Evolutionary conservation across 1,140 invertebrate genomes (phyloP).

Genomic region (Zaprionus camerounensis): DNA sequence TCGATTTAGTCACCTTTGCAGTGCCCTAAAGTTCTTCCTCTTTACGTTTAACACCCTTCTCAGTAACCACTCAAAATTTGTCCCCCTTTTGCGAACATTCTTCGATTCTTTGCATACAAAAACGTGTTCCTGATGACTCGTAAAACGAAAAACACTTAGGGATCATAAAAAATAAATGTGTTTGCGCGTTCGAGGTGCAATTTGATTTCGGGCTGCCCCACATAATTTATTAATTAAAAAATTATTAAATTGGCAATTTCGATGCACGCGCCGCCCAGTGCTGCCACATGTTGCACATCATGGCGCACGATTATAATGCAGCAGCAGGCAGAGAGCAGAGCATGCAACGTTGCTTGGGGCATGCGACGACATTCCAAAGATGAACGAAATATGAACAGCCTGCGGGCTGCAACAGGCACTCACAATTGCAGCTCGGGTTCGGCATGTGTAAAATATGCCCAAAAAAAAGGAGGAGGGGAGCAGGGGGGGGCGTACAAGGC

Average conservation of each 20-base stretch:
- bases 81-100: neutral
- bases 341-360: constrained; percentile 41
- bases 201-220: constrained; percentile 33
- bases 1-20: neutral
- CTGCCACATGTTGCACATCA: constrained; percentile 67
- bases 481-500: neutral
- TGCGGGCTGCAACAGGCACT: constrained; percentile 11
- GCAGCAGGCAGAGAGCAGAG: constrained; percentile 7
- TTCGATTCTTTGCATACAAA: neutral
- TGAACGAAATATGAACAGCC: constrained; percentile 63
- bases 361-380: constrained; percentile 62
- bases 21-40: neutral
- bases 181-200: constrained; percentile 12
- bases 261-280: constrained; percentile 36
- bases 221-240: constrained; percentile 56
- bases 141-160: constrained; percentile 13
- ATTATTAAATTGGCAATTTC: constrained; percentile 39
- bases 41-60: neutral
- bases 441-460: constrained; percentile 64
- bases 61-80: neutral
- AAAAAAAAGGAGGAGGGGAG: constrained; percentile 29
- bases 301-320: constrained; percentile 36
- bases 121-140: neutral
- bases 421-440: constrained; percentile 47
- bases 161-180: constrained; percentile 27